Evolutionary conservation across 2,797 vertebrate species (phyloP), one percentile per base, ranked within the genome.

Genomic region (Adrianichthys oophorus): DNA sequence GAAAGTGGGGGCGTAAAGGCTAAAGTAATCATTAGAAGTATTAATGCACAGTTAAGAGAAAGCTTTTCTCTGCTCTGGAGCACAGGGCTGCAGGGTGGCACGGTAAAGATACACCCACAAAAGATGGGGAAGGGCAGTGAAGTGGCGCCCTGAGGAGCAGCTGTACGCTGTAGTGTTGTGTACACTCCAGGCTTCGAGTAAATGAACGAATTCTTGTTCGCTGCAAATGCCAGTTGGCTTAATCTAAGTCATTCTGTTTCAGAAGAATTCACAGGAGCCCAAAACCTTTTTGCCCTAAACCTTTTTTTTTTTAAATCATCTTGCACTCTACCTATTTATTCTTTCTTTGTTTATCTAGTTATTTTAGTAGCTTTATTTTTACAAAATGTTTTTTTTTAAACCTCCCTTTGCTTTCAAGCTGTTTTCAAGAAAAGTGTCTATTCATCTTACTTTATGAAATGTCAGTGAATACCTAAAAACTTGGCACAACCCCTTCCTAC

Each of bases 1-100:
- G 48, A 47, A 21, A 42, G 59, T 29, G 61, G 57, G 53, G 51
- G 62, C 12, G 54, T 76, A 73, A 79, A 83, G 73, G 78, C 69
- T 68, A 70, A 77, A 82, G 78, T 61, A 72, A 74, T 73, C 7
- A 7, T 48, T 21, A 58, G 62, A 56, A 45, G 59, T 41, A 17
- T 56, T 68, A 55, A 80, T 56, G 26, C 45, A 52, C 44, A 40
- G 48, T 48, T 53, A 8, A 61, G 50, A 41, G 19, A 72, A 69
- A 59, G 59, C 23, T 48, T 76, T 43, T 53, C 37, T 59, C 52
- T 56, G 26, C 48, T 6, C 26, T 37, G 62, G 56, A 58, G 65
- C 46, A 48, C 29, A 82, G 56, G 58, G 44, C 52, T 23, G 41
- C 45, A 7, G 40, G 68, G 57, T 79, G 17, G 7, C 52, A 48